phyloP scores from a whole-genome alignment of 2,888 invertebrate species.

The Diploptera punctata region DNA sequence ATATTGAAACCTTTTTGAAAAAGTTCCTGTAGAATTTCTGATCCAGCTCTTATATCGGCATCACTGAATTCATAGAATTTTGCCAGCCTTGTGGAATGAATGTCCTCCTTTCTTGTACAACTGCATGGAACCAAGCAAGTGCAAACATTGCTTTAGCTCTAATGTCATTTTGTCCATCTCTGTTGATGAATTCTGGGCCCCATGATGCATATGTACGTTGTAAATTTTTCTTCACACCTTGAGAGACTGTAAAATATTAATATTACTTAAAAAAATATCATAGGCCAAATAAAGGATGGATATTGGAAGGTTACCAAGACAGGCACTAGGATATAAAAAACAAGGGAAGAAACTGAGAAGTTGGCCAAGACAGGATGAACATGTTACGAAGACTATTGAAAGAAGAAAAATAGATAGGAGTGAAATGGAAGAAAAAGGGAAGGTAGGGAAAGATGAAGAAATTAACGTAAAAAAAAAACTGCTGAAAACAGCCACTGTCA shows the following conservation, averaged over 20 bases:
- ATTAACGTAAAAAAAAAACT: too few relatives aligned
- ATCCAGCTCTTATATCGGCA: conserved; percentile 78
- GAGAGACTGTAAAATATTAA: conserved; percentile 73
- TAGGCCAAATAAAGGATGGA: too few relatives aligned
- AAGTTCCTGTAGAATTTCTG: conserved; percentile 65
- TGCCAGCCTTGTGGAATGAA: conserved; percentile 94
- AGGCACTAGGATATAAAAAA: too few relatives aligned
- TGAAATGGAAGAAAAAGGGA: too few relatives aligned
- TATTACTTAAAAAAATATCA: conserved; percentile 19
- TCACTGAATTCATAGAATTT: conserved; percentile 89
- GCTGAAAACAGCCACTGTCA: too few relatives aligned
- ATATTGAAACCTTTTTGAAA: conserved; percentile 53
- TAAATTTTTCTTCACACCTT: conserved; percentile 84
- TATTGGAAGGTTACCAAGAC: too few relatives aligned
- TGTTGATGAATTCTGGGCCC: conserved; percentile 54
- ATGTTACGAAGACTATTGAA: too few relatives aligned
- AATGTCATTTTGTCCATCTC: conserved; percentile 49
- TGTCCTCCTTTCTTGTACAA: conserved; percentile 88
- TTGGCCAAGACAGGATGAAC: too few relatives aligned
- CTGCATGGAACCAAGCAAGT: conserved; percentile 86
- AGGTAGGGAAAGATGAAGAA: too few relatives aligned
- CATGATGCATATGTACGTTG: conserved; percentile 76
- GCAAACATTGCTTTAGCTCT: conserved; percentile 63
- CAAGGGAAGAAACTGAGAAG: too few relatives aligned
- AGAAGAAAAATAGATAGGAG: too few relatives aligned